phyloP scores from a whole-genome alignment of 2,888 invertebrate genomes.

The Meiosimyza decipiens region DNA sequence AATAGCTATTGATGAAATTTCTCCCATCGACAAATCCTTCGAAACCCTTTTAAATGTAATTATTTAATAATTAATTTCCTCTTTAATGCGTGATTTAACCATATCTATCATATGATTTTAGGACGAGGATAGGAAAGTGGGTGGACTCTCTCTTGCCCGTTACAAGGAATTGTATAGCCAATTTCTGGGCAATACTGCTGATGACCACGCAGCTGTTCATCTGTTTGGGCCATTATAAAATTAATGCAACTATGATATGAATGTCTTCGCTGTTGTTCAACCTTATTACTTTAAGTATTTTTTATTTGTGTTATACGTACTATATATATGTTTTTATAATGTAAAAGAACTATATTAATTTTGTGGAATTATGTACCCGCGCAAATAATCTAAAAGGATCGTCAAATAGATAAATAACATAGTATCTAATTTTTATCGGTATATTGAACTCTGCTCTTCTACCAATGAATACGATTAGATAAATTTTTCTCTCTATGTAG shows the following conservation, averaged over 20 bases:
- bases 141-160: slow-evolving; percentile 80
- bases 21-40: slow-evolving; percentile 81
- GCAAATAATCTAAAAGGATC: slow-evolving; percentile 5
- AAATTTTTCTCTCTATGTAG: slow-evolving; percentile 15
- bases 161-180: slow-evolving; percentile 87
- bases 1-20: slow-evolving; percentile 81
- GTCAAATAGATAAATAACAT: slow-evolving; percentile 2
- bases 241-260: slow-evolving; percentile 41
- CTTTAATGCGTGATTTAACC: neutral
- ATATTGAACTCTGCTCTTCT: slow-evolving; percentile 10
- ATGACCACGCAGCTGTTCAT: slow-evolving; percentile 78
- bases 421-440: slow-evolving; percentile 1
- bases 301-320: neutral
- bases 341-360: neutral
- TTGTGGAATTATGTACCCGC: slow-evolving; percentile 11
- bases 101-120: slow-evolving; percentile 57
- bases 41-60: slow-evolving; percentile 79
- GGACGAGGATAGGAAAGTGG: slow-evolving; percentile 85
- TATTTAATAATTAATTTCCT: neutral
- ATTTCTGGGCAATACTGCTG: slow-evolving; percentile 81
- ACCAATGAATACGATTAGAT: slow-evolving; percentile 31
- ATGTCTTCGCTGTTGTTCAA: slow-evolving; percentile 65
- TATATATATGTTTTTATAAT: slow-evolving; percentile 9
- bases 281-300: slow-evolving; percentile 45
- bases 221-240: slow-evolving; percentile 79